Percentiles rank a stretch among this genome's conserved stretches.
Evolutionary conservation across 1,140 invertebrate species (phyloP).

Genomic region (Drosophila simulans): DNA sequence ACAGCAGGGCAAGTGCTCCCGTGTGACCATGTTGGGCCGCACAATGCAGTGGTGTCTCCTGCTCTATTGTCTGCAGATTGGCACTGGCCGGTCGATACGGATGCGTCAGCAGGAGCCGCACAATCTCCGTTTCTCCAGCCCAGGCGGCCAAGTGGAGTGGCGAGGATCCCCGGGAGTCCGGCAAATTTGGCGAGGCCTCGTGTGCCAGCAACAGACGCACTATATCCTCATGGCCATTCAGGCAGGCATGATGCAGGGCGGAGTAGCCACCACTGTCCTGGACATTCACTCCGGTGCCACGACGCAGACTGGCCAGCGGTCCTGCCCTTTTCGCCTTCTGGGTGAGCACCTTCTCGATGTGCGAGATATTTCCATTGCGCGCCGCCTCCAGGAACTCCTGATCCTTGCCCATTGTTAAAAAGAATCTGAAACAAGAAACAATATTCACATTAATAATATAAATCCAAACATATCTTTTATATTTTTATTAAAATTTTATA

Average conservation of each 20-base stretch:
- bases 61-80: slow-evolving; percentile 95
- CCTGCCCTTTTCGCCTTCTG: slow-evolving; percentile 96
- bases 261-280: slow-evolving; percentile 98
- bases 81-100: slow-evolving; percentile 91
- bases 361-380: slow-evolving; percentile 93
- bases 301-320: slow-evolving; percentile 94
- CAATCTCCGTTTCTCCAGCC: slow-evolving; percentile 94
- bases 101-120: slow-evolving; percentile 90
- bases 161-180: slow-evolving; percentile 93
- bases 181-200: slow-evolving; percentile 95
- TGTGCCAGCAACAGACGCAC: slow-evolving; percentile 93
- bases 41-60: slow-evolving; percentile 97
- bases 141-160: slow-evolving; percentile 95
- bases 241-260: slow-evolving; percentile 96
- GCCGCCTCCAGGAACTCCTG: slow-evolving; percentile 98
- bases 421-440: background rate
- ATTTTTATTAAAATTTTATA: background rate
- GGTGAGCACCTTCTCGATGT: slow-evolving; percentile 95
- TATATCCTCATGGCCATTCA: slow-evolving; percentile 97
- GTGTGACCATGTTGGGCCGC: slow-evolving; percentile 98
- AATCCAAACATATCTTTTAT: no score
- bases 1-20: slow-evolving; percentile 93
- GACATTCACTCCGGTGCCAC: slow-evolving; percentile 95
- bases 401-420: slow-evolving; percentile 93
- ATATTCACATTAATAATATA: no score